Percentiles rank a stretch among this genome's conserved stretches.
Evolutionary conservation across 2,888 invertebrate genomes (phyloP).

Genomic region (Callosobruchus maculatus): DNA sequence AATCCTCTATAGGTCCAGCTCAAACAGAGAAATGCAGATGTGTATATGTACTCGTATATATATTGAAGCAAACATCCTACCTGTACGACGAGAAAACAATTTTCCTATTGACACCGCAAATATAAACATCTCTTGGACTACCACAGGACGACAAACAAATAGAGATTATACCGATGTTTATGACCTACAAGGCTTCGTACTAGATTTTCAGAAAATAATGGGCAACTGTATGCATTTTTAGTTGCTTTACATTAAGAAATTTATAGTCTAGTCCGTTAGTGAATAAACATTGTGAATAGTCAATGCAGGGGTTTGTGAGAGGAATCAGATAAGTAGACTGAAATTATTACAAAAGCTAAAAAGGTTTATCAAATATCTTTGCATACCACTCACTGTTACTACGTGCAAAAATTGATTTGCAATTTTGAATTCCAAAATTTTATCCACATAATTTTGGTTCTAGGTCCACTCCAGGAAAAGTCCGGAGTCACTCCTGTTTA

Average conservation of each 20-base stretch:
- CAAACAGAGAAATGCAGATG: background rate
- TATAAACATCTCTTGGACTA: slow-evolving; percentile 1
- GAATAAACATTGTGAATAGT: too few relatives aligned
- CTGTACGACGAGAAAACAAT: background rate
- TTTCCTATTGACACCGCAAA: slow-evolving; percentile 3
- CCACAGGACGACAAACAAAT: background rate
- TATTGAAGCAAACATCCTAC: background rate
- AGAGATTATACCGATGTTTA: slow-evolving; percentile 9
- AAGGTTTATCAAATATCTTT: too few relatives aligned
- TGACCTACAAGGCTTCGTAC: slow-evolving; percentile 6
- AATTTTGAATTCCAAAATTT: too few relatives aligned
- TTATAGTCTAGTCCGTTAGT: background rate
- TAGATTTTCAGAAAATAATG: slow-evolving; percentile 11
- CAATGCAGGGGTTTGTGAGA: too few relatives aligned
- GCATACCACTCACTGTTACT: too few relatives aligned
- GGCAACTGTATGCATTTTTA: slow-evolving; percentile 6
- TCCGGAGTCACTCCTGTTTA: too few relatives aligned
- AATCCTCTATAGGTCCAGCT: background rate
- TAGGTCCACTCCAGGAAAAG: too few relatives aligned
- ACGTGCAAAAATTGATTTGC: too few relatives aligned
- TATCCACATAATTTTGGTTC: too few relatives aligned
- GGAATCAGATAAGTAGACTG: too few relatives aligned
- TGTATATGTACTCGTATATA: background rate
- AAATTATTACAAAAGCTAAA: too few relatives aligned
- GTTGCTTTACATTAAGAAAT: background rate